Evolutionary conservation across 2,113 vertebrate genomes (phyloP).

Genomic region (Carassius auratus): DNA sequence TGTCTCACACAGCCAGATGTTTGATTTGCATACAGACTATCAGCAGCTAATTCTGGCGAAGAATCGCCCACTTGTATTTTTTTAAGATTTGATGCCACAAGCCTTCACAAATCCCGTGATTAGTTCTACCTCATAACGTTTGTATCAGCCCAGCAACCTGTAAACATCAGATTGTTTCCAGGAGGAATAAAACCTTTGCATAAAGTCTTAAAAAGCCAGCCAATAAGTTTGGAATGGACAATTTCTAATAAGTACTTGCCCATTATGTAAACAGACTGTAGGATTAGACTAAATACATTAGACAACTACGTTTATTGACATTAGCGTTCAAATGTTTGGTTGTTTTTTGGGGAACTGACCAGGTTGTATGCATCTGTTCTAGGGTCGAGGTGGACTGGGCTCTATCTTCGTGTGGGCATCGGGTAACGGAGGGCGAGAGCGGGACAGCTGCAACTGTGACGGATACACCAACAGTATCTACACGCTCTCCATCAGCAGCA

Average conservation of each 20-base stretch:
- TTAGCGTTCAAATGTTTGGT: not conserved
- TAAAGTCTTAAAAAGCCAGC: not conserved
- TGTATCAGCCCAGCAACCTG: not conserved
- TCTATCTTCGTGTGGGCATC: constrained; percentile 99
- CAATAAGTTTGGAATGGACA: not conserved
- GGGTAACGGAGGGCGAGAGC: constrained; percentile 91
- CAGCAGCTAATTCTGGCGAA: not conserved
- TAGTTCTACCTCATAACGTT: not conserved
- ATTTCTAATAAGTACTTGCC: not conserved
- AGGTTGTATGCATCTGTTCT: constrained; percentile 29
- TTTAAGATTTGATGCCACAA: not conserved
- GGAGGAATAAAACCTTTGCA: not conserved
- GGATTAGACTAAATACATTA: not conserved
- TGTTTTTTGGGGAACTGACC: not conserved
- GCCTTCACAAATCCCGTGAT: not conserved
- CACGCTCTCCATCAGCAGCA: constrained; percentile 98
- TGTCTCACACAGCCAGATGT: not conserved
- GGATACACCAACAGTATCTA: constrained; percentile 99
- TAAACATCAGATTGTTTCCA: not conserved
- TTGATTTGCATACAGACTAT: constrained; percentile 16
- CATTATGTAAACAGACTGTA: not conserved
- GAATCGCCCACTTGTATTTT: not conserved
- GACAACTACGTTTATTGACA: not conserved
- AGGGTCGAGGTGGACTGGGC: constrained; percentile 91
- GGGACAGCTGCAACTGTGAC: constrained; percentile 98